Percentiles rank a stretch among this genome's conserved stretches.
Conservation (phyloP, 2,888 invertebrate genomes). For the Seladonia tumulorum region DNA sequence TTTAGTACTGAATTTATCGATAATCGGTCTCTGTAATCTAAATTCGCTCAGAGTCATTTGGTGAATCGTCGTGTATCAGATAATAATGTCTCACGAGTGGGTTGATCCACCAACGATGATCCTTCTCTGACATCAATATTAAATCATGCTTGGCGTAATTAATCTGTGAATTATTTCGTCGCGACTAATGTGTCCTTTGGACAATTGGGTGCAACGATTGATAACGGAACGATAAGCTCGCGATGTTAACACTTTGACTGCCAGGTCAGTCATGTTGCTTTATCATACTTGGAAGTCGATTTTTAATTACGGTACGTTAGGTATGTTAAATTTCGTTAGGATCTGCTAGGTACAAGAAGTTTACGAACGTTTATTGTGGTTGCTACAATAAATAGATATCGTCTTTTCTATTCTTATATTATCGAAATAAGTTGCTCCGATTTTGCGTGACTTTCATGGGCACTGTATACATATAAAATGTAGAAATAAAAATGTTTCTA, state of each 20-base stretch:
- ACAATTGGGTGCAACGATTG: not conserved
- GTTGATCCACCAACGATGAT: not conserved
- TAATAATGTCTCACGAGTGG: not conserved
- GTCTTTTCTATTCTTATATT: not conserved
- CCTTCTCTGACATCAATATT: not conserved
- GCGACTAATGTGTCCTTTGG: not conserved
- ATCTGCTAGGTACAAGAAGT: too few species aligned
- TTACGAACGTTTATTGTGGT: not conserved
- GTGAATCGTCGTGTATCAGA: not conserved
- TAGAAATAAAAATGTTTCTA: not conserved
- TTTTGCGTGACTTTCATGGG: too few species aligned
- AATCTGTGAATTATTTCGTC: not conserved
- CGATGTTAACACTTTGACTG: not conserved
- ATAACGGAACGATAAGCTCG: not conserved
- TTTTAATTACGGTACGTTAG: too few species aligned
- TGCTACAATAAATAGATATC: not conserved
- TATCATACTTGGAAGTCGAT: too few species aligned
- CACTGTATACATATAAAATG: not conserved
- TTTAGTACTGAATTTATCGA: too few species aligned
- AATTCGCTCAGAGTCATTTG: too few species aligned
- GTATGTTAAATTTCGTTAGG: too few species aligned
- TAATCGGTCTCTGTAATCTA: too few species aligned
- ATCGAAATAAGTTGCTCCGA: not conserved
- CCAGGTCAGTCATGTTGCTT: not conserved
- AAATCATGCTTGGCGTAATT: not conserved